These are phyloP conservation scores for Nasonia oneida DNA, from an alignment of 2,888 invertebrate species.

Conservation along the genomic window DNA sequence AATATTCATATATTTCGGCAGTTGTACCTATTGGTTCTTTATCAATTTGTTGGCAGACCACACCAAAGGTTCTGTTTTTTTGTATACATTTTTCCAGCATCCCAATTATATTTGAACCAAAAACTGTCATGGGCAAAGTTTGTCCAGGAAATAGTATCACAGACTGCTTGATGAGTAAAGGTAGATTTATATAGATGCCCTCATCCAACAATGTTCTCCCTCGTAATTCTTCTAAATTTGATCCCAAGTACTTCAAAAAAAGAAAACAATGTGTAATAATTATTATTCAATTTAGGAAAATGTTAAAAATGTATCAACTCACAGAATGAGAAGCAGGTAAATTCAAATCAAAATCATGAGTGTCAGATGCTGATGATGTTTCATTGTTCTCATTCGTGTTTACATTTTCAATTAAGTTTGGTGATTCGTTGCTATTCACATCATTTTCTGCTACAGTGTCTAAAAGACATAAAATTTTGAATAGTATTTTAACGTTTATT, in stretches of 20 bases:
- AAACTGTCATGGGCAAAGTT: conserved; percentile 86
- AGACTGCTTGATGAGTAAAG: conserved; percentile 82
- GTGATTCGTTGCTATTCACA: conserved; percentile 18
- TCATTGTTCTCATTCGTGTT: conserved; percentile 20
- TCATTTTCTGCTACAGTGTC: conserved; percentile 19
- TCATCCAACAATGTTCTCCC: conserved; percentile 85
- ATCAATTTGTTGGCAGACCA: conserved; percentile 81
- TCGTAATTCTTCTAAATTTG: conserved; percentile 82
- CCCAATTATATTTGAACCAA: conserved; percentile 80
- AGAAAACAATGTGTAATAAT: conserved; percentile 38
- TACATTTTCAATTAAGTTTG: conserved; percentile 14
- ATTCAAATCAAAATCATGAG: conserved; percentile 79
- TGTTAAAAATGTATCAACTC: conserved; percentile 65
- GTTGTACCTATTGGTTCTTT: conserved; percentile 70
- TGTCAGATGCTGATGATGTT: neutral
- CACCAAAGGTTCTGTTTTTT: conserved; percentile 84
- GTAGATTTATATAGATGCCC: conserved; percentile 80
- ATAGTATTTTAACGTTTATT: neutral
- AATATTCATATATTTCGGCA: conserved; percentile 81
- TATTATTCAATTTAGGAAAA: neutral
- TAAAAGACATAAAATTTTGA: neutral
- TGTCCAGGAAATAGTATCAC: conserved; percentile 89
- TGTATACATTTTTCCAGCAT: conserved; percentile 83
- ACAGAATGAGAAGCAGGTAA: conserved; percentile 82
- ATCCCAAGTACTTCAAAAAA: conserved; percentile 81